Evolutionary conservation across 2,797 vertebrate species (phyloP).

Genomic region (Champsocephalus esox): DNA sequence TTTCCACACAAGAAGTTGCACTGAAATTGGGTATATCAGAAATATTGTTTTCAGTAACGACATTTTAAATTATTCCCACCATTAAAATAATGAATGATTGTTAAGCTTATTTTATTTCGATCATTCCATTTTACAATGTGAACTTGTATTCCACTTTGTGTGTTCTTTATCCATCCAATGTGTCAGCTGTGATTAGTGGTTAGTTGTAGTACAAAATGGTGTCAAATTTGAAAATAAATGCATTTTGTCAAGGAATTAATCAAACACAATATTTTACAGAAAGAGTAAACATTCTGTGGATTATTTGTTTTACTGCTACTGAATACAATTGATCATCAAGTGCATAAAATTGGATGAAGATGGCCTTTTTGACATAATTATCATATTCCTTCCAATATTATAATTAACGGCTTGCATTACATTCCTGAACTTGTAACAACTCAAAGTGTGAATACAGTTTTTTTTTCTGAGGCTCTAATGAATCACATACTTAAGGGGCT

Average conservation of each 20-base stretch:
- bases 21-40: neutral
- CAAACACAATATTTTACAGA: neutral
- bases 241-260: neutral
- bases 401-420: neutral
- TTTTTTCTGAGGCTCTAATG: neutral
- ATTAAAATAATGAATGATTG: neutral
- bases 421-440: neutral
- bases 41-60: neutral
- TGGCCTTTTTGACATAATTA: neutral
- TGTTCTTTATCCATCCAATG: slow-evolving; percentile 10
- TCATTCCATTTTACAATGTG: neutral
- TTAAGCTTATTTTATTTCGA: neutral
- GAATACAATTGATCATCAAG: neutral
- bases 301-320: neutral
- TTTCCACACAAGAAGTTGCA: neutral
- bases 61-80: neutral
- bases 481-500: neutral
- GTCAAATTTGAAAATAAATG: neutral
- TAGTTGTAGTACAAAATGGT: neutral
- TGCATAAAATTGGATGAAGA: neutral
- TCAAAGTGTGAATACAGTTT: neutral
- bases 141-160: neutral
- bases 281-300: neutral
- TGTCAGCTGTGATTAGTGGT: neutral
- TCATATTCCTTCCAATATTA: neutral